Conservation (phyloP, 2,113 vertebrate species). For the Sinosuthora webbiana region DNA sequence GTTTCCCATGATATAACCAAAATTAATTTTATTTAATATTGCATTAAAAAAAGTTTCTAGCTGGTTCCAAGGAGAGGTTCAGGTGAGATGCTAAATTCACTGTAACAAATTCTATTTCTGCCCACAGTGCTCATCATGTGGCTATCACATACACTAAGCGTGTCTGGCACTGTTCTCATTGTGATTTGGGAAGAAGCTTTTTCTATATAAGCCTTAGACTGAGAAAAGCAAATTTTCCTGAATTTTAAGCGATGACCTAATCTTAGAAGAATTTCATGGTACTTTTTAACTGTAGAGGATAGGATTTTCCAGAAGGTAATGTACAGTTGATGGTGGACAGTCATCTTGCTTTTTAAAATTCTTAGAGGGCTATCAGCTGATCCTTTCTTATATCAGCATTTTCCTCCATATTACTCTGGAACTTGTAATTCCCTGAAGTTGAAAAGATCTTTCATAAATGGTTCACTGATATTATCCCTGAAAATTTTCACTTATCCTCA, state of each 20-base stretch:
- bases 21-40: not conserved
- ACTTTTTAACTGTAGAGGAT: not conserved
- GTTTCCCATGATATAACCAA: not conserved
- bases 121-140: not conserved
- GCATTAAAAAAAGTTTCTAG: not conserved
- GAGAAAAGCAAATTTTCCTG: not conserved
- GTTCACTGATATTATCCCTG: not conserved
- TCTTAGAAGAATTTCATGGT: not conserved
- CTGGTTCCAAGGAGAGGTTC: not conserved
- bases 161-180: not conserved
- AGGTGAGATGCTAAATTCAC: not conserved
- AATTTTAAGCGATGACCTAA: not conserved
- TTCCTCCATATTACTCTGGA: not conserved
- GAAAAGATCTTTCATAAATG: not conserved
- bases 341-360: not conserved
- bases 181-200: not conserved
- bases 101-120: not conserved
- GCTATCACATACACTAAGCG: not conserved
- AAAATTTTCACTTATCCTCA: not conserved
- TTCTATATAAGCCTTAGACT: not conserved
- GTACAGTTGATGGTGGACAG: fast-evolving
- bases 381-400: not conserved
- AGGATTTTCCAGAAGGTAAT: not conserved
- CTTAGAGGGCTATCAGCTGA: not conserved
- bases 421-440: not conserved